These are phyloP conservation scores for Gadus chalcogrammus DNA, from an alignment of 2,113 vertebrate genomes.

Conservation along the genomic window DNA sequence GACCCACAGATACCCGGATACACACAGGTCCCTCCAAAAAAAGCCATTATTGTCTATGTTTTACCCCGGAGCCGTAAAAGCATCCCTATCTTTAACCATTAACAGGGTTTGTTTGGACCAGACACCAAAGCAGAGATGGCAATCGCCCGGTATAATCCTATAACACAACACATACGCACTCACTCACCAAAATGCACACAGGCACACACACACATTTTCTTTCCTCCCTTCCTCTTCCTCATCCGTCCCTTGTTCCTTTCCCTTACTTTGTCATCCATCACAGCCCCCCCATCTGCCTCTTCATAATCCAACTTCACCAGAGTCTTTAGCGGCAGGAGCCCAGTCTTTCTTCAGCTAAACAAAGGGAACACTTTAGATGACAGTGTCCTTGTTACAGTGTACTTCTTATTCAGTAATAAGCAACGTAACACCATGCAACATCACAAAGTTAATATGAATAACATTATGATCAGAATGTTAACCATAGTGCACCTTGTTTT, in stretches of 20 bases:
- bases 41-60: slow-evolving; percentile 34
- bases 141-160: neutral
- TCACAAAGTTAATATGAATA: neutral
- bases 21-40: slow-evolving; percentile 3
- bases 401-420: no score
- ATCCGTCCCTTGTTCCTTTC: neutral
- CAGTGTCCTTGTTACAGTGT: no score
- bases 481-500: neutral
- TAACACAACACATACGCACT: neutral
- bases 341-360: no score
- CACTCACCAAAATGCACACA: neutral
- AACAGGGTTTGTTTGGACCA: slow-evolving; percentile 52
- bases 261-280: neutral
- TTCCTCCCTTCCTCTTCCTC: neutral
- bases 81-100: slow-evolving; percentile 43
- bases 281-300: neutral
- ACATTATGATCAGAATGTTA: neutral
- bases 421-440: no score
- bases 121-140: slow-evolving; percentile 36
- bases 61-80: slow-evolving; percentile 44
- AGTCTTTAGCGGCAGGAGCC: no score
- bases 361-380: no score
- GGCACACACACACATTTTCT: neutral
- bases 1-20: neutral
- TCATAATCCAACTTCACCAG: neutral